These are phyloP conservation scores for Sakesphorus luctuosus DNA, from an alignment of 2,113 vertebrate species.

Conservation along the genomic window DNA sequence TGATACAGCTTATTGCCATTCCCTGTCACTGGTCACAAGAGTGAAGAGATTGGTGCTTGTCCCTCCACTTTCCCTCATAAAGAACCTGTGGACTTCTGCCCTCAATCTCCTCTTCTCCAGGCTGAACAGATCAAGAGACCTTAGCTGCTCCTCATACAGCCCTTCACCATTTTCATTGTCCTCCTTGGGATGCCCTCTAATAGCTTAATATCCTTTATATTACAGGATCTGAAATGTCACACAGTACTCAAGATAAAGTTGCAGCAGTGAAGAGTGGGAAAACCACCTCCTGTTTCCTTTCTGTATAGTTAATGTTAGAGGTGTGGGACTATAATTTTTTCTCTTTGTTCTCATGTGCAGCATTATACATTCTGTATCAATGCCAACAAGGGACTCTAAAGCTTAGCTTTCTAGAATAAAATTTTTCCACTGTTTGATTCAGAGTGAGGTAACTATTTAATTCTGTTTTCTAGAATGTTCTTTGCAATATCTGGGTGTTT, in stretches of 20 bases:
- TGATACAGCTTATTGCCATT: neutral
- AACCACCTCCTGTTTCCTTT: neutral
- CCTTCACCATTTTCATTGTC: neutral
- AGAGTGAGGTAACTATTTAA: neutral
- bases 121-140: neutral
- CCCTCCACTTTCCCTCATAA: neutral
- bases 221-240: neutral
- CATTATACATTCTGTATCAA: neutral
- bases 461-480: neutral
- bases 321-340: neutral
- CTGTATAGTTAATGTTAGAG: neutral
- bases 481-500: neutral
- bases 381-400: neutral
- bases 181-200: neutral
- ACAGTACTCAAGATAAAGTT: neutral
- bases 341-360: neutral
- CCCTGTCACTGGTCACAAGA: neutral
- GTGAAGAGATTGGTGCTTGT: neutral
- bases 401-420: neutral
- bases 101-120: neutral
- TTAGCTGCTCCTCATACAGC: accelerated
- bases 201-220: neutral
- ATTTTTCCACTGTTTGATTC: neutral
- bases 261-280: neutral
- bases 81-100: too few relatives aligned